phyloP scores from a whole-genome alignment of 1,140 invertebrate genomes.

The Goniozus legneri region DNA sequence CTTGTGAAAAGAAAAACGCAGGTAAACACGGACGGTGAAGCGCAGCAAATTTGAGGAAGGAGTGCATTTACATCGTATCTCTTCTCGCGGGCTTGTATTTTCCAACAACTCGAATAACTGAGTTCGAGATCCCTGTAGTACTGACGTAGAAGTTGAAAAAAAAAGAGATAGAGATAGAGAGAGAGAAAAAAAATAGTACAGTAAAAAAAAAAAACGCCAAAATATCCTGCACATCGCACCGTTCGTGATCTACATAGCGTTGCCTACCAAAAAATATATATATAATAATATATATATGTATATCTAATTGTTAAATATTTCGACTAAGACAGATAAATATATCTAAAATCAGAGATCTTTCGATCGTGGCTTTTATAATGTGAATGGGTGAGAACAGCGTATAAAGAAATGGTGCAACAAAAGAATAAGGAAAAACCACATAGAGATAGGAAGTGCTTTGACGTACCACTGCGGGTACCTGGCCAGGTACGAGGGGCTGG shows the following conservation, averaged over 20 bases:
- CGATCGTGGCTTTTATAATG: slow-evolving; percentile 16
- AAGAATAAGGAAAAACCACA: slow-evolving; percentile 18
- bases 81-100: too few species aligned
- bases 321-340: slow-evolving; percentile 31
- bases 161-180: too few species aligned
- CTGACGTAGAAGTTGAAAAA: too few species aligned
- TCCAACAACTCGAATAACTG: too few species aligned
- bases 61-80: too few species aligned
- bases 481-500: slow-evolving; percentile 82
- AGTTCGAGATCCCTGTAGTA: too few species aligned
- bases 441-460: slow-evolving; percentile 19
- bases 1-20: slow-evolving; percentile 18
- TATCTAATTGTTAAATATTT: slow-evolving; percentile 22
- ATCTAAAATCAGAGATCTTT: slow-evolving; percentile 25
- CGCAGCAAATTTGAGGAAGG: too few species aligned
- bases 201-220: too few species aligned
- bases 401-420: background rate
- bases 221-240: slow-evolving; percentile 10
- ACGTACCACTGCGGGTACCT: slow-evolving; percentile 88
- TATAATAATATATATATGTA: too few species aligned
- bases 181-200: too few species aligned
- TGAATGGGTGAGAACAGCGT: background rate
- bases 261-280: slow-evolving; percentile 19
- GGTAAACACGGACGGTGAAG: slow-evolving; percentile 16
- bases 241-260: slow-evolving; percentile 20